Evolutionary conservation across 2,888 invertebrate genomes (phyloP).

Genomic region (Lathronympha strigana): DNA sequence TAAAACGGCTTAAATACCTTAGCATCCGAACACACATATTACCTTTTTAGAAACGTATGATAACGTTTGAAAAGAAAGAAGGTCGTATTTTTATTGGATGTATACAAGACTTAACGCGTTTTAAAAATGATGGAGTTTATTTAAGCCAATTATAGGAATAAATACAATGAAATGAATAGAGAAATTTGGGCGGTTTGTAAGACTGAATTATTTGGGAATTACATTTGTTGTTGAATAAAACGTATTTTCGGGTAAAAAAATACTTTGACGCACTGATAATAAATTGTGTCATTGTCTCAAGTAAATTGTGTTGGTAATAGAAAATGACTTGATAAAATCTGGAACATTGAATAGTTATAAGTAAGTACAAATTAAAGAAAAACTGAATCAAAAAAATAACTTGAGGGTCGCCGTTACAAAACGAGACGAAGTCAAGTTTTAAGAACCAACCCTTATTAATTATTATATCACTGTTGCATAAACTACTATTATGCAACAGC

Average conservation of each 20-base stretch:
- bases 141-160: slow-evolving; percentile 49
- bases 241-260: not conserved
- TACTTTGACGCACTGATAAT: not conserved
- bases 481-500: too few species aligned
- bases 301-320: not conserved
- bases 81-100: not conserved
- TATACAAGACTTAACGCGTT: not conserved
- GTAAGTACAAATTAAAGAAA: too few species aligned
- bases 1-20: not conserved
- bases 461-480: too few species aligned
- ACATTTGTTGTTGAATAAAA: slow-evolving; percentile 1
- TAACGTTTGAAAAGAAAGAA: not conserved
- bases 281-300: not conserved
- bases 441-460: too few species aligned
- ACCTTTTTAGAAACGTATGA: not conserved
- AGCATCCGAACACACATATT: not conserved
- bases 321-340: not conserved
- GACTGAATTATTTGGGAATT: slow-evolving; percentile 25
- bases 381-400: too few species aligned
- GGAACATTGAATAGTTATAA: not conserved
- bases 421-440: too few species aligned
- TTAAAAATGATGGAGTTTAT: slow-evolving; percentile 32
- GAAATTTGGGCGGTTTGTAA: slow-evolving; percentile 45
- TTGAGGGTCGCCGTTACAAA: too few species aligned
- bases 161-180: slow-evolving; percentile 46